phyloP scores from a whole-genome alignment of 2,888 invertebrate species.

The Pristionchus mayeri region DNA sequence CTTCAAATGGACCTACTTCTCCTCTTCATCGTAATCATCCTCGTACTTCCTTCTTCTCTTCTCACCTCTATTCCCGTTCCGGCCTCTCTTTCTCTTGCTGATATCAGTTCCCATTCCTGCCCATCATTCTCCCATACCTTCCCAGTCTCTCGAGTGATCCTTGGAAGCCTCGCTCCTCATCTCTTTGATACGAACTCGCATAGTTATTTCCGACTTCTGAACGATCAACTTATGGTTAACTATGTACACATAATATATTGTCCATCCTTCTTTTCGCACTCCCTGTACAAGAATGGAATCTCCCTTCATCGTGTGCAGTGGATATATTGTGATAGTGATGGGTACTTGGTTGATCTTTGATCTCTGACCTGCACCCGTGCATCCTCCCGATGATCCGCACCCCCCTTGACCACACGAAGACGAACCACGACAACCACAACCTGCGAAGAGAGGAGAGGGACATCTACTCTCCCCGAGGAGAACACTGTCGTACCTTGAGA shows the following conservation, averaged over 20 bases:
- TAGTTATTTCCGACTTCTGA: neutral
- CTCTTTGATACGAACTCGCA: neutral
- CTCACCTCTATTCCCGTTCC: neutral
- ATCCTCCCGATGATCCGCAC: neutral
- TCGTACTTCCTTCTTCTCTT: conserved; percentile 14
- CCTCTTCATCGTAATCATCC: conserved; percentile 3
- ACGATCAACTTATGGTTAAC: neutral
- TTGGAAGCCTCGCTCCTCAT: neutral
- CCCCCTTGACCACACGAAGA: conserved; percentile 18
- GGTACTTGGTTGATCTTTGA: neutral
- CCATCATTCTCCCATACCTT: neutral
- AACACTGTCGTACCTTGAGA: conserved; percentile 20
- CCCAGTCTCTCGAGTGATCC: conserved; percentile 20
- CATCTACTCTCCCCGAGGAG: neutral
- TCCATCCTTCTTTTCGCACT: neutral
- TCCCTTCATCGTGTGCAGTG: neutral
- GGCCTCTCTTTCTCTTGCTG: conserved; percentile 15
- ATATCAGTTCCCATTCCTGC: too few relatives aligned
- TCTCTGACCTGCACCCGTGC: conserved; percentile 22
- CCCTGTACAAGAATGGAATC: neutral
- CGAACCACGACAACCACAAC: conserved; percentile 27
- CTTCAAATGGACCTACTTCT: neutral
- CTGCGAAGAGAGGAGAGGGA: neutral
- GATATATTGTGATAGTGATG: neutral
- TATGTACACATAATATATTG: too few relatives aligned